Base-by-base conservation (phyloP, 2,113 vertebrate genomes). In the Thryonomys swinderianus region DNA sequence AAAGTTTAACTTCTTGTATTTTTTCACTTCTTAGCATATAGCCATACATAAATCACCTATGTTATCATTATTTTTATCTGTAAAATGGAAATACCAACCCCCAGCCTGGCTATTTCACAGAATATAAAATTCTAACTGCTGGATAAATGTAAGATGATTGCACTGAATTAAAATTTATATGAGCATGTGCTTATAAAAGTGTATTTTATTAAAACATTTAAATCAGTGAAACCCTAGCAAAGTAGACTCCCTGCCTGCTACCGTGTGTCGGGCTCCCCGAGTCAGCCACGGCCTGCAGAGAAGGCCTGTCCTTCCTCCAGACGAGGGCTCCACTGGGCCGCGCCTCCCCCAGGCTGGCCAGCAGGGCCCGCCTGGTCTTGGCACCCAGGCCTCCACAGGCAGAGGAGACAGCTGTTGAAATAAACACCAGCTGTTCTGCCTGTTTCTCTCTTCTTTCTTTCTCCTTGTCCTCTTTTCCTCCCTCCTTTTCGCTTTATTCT, bases 71-170 rank as follows among this genome's bases (percentile, higher is more conserved):
- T 74, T 91, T 85, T 71, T 5, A 66, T 27, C 55, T 80, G 14
- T 76, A 59, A 96, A 88, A 62, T 88, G 14, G 14, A 93, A 91
- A 80, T 61, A 51, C 30, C 16, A 59, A 25, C 16, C 17, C 8
- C 10, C 2, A 37, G 62, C 9, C 42, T 79, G 48, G n/a, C 13
- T 51, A 79, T 69, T 23, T 85, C 27, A 64, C 23, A 69, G 5
- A 88, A 62, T 89, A 87, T 90, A 59, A 93, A 95, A 59, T 11
- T 45, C 0, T 92, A 66, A 96, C 27, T 74, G n/a, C 48, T 69
- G 59, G 55, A 84, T 55, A 91, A 78, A 73, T n/a, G 2, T 80
- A 87, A 80, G 9, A 18, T 76, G 9, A 76, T 69, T 88, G 2
- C 40, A 83, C 6, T 88, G 45, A 85, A 11, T 92, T 85, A 85